phyloP scores from a whole-genome alignment of 2,888 invertebrate species.

The Lamellibrachia columna region DNA sequence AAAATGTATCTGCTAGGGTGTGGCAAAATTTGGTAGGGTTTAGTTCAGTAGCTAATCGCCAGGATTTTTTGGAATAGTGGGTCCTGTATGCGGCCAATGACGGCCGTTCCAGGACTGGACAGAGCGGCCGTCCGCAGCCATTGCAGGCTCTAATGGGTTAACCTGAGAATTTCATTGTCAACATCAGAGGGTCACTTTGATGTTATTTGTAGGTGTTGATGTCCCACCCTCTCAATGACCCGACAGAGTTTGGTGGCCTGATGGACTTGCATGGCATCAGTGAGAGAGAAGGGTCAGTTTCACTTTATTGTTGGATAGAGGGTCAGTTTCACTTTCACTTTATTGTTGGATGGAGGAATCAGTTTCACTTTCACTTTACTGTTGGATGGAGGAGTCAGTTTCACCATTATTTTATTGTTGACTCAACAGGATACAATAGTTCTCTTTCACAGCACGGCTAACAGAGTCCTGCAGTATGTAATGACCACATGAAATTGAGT shows the following conservation, averaged over 20 bases:
- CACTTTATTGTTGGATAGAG: background rate
- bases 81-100: too few relatives aligned
- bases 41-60: too few relatives aligned
- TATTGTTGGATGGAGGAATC: background rate
- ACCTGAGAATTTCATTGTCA: too few relatives aligned
- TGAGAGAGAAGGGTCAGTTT: slow-evolving; percentile 39
- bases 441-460: too few relatives aligned
- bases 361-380: too few relatives aligned
- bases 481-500: background rate
- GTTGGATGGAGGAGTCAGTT: background rate
- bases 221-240: slow-evolving; percentile 42
- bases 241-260: slow-evolving; percentile 41
- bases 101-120: too few relatives aligned
- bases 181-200: background rate
- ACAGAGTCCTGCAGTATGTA: background rate
- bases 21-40: too few relatives aligned
- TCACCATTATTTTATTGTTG: background rate
- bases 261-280: slow-evolving; percentile 39
- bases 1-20: too few relatives aligned
- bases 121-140: too few relatives aligned
- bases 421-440: too few relatives aligned
- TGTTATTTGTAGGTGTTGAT: slow-evolving; percentile 32
- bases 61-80: too few relatives aligned
- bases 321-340: background rate
- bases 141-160: background rate